Percentiles rank a stretch among this genome's conserved stretches.
Conservation (phyloP, 2,113 vertebrate species). For the Sinosuthora webbiana region DNA sequence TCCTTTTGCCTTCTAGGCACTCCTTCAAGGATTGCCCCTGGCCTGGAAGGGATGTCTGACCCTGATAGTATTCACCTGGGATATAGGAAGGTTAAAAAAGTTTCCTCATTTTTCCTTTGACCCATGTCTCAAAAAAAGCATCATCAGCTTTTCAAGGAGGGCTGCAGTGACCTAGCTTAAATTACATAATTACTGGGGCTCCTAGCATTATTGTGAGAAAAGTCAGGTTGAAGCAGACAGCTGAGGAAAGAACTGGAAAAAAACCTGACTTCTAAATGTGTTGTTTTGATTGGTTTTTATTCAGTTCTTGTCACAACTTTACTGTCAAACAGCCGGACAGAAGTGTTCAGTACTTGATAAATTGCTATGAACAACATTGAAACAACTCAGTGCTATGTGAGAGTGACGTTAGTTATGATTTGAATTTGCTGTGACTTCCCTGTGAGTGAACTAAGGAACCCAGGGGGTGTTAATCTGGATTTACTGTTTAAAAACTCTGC, state of each 20-base stretch:
- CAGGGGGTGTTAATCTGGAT: background rate
- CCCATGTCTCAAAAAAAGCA: background rate
- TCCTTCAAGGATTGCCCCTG: background rate
- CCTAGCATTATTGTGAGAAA: background rate
- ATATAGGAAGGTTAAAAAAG: background rate
- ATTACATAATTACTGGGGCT: background rate
- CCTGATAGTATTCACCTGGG: background rate
- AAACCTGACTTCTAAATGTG: fast-evolving
- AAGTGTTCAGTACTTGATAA: background rate
- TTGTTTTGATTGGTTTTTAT: background rate
- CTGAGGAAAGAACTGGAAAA: background rate
- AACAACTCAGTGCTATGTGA: background rate
- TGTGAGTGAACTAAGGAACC: background rate
- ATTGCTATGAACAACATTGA: background rate
- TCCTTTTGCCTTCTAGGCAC: background rate
- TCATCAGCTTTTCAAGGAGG: background rate
- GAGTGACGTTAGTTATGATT: background rate
- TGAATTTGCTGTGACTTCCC: background rate
- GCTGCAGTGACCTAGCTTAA: background rate
- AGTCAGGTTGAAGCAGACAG: background rate
- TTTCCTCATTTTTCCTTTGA: background rate
- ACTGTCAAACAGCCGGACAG: background rate
- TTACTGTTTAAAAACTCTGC: background rate
- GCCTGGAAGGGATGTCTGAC: background rate
- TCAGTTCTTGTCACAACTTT: background rate